These are phyloP conservation scores for Calliscelio sp. DNA, from an alignment of 2,888 invertebrate genomes.

Conservation along the genomic window DNA sequence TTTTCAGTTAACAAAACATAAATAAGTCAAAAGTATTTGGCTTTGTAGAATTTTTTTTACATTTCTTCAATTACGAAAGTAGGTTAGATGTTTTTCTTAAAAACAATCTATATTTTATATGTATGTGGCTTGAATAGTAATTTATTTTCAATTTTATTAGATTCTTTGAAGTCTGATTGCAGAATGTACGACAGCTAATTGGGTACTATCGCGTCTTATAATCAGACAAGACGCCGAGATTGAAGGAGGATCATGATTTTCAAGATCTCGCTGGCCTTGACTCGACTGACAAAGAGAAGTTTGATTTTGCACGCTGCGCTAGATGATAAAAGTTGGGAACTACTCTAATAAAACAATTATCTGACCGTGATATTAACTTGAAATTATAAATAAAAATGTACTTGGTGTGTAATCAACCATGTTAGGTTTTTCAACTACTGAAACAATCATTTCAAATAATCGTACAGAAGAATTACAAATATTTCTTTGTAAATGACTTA, in stretches of 20 bases:
- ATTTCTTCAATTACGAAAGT: too few species aligned
- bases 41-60: too few species aligned
- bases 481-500: too few species aligned
- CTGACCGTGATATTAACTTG: neutral
- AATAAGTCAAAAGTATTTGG: too few species aligned
- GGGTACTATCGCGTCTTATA: conserved; percentile 26
- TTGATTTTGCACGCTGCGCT: conserved; percentile 10
- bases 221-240: conserved; percentile 18
- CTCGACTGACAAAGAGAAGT: neutral
- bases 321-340: conserved; percentile 13
- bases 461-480: too few species aligned
- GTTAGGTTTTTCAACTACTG: too few species aligned
- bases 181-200: conserved; percentile 35
- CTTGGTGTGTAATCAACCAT: neutral
- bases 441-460: too few species aligned
- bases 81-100: neutral
- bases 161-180: conserved; percentile 31
- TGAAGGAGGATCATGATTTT: conserved; percentile 23
- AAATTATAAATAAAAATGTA: conserved; percentile 2
- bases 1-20: neutral
- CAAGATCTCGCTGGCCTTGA: conserved; percentile 30
- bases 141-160: neutral
- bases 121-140: neutral
- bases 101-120: neutral
- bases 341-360: conserved; percentile 4